phyloP scores from a whole-genome alignment of 1,140 invertebrate species.

The Nautilus pompilius region DNA sequence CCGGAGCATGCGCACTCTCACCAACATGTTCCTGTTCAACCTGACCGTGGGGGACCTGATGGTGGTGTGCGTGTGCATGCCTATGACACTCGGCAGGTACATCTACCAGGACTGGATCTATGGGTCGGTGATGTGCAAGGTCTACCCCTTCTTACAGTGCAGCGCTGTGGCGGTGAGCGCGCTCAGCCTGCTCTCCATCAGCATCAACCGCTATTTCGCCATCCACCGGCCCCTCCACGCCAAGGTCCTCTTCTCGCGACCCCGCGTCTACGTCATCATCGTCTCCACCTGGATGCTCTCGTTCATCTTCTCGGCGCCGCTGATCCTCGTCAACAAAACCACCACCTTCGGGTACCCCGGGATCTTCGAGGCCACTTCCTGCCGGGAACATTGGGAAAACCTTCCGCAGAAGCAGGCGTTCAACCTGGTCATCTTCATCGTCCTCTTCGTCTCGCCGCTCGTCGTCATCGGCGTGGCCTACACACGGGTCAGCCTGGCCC shows the following conservation, averaged over 20 bases:
- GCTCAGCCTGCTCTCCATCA: slow-evolving; percentile 45
- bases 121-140: slow-evolving; percentile 67
- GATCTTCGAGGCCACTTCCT: slow-evolving; percentile 1
- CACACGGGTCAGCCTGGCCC: slow-evolving; percentile 73
- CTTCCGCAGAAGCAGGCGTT: background rate
- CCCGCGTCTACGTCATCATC: slow-evolving; percentile 1
- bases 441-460: slow-evolving; percentile 65
- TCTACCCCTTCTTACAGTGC: slow-evolving; percentile 39
- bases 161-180: slow-evolving; percentile 43
- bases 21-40: slow-evolving; percentile 83
- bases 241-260: slow-evolving; percentile 5
- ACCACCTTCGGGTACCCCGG: background rate
- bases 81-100: slow-evolving; percentile 77
- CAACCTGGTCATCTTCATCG: slow-evolving; percentile 8
- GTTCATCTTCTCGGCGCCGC: slow-evolving; percentile 7
- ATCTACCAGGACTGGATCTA: slow-evolving; percentile 83
- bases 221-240: slow-evolving; percentile 10
- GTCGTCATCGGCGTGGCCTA: slow-evolving; percentile 79
- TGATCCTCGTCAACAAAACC: slow-evolving; percentile 9
- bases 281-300: slow-evolving; percentile 20
- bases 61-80: slow-evolving; percentile 77
- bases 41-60: slow-evolving; percentile 75
- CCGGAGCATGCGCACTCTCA: slow-evolving; percentile 64
- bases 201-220: slow-evolving; percentile 17
- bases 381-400: slow-evolving; percentile 5